phyloP scores from a whole-genome alignment of 2,888 invertebrate genomes.

The Tetramorium bicarinatum region DNA sequence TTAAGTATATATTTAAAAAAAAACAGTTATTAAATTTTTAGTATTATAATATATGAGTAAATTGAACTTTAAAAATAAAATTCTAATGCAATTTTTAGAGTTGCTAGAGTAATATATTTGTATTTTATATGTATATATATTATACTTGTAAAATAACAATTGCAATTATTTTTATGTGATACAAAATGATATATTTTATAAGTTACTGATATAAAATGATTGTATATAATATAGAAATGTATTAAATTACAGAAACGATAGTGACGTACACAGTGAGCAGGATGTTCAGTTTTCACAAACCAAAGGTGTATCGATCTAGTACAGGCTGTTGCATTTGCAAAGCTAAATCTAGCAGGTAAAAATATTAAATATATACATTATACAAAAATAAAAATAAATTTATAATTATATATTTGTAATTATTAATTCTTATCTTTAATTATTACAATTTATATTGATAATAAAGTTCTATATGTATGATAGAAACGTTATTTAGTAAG shows the following conservation, averaged over 20 bases:
- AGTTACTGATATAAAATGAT: slow-evolving; percentile 20
- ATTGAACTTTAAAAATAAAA: not conserved
- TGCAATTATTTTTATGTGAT: not conserved
- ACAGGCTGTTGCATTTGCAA: slow-evolving; percentile 95
- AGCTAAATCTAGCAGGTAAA: slow-evolving; percentile 93
- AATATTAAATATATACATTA: not conserved
- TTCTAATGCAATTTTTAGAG: not conserved
- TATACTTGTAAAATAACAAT: slow-evolving; percentile 45
- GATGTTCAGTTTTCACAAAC: slow-evolving; percentile 96
- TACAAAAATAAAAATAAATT: not conserved
- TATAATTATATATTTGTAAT: not conserved
- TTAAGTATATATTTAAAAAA: not conserved
- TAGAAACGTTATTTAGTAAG: not conserved
- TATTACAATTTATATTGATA: not conserved
- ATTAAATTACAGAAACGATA: slow-evolving; percentile 72
- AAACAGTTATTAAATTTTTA: not conserved
- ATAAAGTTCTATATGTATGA: not conserved
- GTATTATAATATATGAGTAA: not conserved
- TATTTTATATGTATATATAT: slow-evolving; percentile 20
- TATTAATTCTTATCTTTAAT: slow-evolving; percentile 4
- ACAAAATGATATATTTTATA: slow-evolving; percentile 7
- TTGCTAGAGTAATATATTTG: slow-evolving; percentile 14
- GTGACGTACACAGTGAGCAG: slow-evolving; percentile 74
- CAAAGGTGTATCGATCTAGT: slow-evolving; percentile 93
- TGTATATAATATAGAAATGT: not conserved